Percentiles rank a stretch among this genome's conserved stretches.
phyloP scores from a whole-genome alignment of 2,113 vertebrate species.

The Craseonycteris thonglongyai region DNA sequence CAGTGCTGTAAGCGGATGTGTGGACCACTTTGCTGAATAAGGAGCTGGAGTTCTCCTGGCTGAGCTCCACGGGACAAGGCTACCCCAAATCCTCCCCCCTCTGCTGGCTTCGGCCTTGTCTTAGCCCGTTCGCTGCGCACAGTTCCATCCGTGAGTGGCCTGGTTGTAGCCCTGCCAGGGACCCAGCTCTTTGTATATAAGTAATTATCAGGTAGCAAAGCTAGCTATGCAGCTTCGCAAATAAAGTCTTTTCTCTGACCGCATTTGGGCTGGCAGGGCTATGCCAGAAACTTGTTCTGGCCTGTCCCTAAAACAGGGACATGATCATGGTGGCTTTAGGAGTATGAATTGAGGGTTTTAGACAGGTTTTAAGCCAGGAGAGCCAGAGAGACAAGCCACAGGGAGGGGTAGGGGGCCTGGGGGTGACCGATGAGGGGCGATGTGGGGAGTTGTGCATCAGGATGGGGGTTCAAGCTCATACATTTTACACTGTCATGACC shows the following conservation, averaged over 20 bases:
- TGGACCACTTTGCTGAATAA: background rate
- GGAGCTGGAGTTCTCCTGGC: background rate
- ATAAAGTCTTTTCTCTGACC: background rate
- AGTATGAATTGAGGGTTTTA: background rate
- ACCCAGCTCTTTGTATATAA: background rate
- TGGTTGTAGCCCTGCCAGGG: background rate
- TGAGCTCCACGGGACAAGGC: background rate
- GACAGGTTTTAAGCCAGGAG: background rate
- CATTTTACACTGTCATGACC: background rate
- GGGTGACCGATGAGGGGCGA: background rate
- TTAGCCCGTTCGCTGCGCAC: background rate
- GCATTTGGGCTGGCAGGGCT: background rate
- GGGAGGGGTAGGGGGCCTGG: background rate
- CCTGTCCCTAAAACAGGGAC: background rate
- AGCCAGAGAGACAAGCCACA: background rate
- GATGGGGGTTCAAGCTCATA: background rate
- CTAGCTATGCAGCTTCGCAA: background rate
- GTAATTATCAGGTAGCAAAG: background rate
- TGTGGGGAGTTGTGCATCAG: fast-evolving
- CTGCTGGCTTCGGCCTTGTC: background rate
- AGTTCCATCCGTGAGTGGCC: background rate
- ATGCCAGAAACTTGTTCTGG: background rate
- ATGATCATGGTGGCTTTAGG: background rate
- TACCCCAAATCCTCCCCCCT: background rate
- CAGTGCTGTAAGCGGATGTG: background rate